Evolutionary conservation across 2,797 vertebrate species (phyloP).

Genomic region (Protonibea diacanthus): DNA sequence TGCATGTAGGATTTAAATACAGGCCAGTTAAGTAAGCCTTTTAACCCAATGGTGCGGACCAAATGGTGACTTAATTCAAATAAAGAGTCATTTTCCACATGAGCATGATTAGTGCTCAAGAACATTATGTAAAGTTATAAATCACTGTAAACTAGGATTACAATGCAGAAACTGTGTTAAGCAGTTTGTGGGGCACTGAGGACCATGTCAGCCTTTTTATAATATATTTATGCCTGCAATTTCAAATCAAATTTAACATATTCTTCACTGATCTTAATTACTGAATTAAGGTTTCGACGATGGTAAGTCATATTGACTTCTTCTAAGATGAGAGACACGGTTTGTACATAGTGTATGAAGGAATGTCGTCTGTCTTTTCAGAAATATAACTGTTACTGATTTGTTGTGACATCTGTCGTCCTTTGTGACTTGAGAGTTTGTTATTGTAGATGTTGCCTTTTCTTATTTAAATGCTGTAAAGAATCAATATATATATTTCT

Average conservation of each 20-base stretch:
- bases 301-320: constrained; percentile 88
- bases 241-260: constrained; percentile 50
- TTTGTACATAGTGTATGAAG: constrained; percentile 69
- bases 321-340: constrained; percentile 51
- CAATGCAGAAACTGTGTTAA: constrained; percentile 48
- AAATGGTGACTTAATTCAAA: constrained; percentile 66
- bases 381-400: constrained; percentile 54
- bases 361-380: constrained; percentile 55
- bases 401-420: constrained; percentile 52
- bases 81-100: constrained; percentile 45
- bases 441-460: constrained; percentile 59
- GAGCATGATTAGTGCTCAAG: constrained; percentile 53
- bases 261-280: constrained; percentile 59
- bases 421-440: constrained; percentile 54
- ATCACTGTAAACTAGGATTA: constrained; percentile 59
- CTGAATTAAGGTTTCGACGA: constrained; percentile 59
- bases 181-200: constrained; percentile 22
- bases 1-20: constrained; percentile 14
- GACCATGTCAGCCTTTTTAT: constrained; percentile 68
- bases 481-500: constrained; percentile 74
- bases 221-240: constrained; percentile 49
- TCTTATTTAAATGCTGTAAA: constrained; percentile 84
- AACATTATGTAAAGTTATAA: constrained; percentile 62
- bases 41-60: constrained; percentile 62
- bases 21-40: constrained; percentile 31